A percentile compares a stretch with the other conserved stretches of the same genome.
Conservation (phyloP, 2,113 vertebrate species). For the Antechinus stuartii region DNA sequence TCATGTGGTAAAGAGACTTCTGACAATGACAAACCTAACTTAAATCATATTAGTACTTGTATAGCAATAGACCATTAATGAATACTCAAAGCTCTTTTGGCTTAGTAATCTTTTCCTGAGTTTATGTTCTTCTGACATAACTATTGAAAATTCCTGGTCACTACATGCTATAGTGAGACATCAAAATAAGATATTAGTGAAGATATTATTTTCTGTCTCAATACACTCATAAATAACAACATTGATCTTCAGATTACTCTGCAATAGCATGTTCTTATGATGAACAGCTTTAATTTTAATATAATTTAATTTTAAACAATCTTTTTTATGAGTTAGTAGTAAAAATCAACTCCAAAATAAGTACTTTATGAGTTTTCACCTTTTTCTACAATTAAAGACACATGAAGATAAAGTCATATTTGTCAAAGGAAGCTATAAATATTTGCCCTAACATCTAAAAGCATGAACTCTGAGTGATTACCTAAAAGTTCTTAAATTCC, state of each 20-base stretch:
- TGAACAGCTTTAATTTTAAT: slow-evolving; percentile 50
- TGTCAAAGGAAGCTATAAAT: neutral
- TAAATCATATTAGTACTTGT: neutral
- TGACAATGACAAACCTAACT: neutral
- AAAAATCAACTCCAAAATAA: slow-evolving; percentile 74
- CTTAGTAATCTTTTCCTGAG: neutral
- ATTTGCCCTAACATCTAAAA: neutral
- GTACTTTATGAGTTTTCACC: slow-evolving; percentile 60
- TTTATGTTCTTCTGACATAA: neutral
- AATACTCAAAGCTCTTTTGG: neutral
- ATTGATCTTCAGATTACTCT: neutral
- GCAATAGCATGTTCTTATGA: slow-evolving; percentile 49
- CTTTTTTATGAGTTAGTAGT: slow-evolving; percentile 31
- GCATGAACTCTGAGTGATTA: neutral
- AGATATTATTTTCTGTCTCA: slow-evolving; percentile 12
- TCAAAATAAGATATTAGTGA: neutral
- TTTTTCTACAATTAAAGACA: slow-evolving; percentile 32
- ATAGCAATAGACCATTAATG: neutral
- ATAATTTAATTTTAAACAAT: slow-evolving; percentile 9
- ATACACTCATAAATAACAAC: slow-evolving; percentile 27
- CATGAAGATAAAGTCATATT: neutral
- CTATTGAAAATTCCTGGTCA: neutral
- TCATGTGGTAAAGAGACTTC: neutral
- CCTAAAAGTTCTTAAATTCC: neutral
- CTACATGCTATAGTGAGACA: neutral